These are phyloP conservation scores for Peucedramus taeniatus DNA, from an alignment of 2,113 vertebrate species.

Conservation along the genomic window DNA sequence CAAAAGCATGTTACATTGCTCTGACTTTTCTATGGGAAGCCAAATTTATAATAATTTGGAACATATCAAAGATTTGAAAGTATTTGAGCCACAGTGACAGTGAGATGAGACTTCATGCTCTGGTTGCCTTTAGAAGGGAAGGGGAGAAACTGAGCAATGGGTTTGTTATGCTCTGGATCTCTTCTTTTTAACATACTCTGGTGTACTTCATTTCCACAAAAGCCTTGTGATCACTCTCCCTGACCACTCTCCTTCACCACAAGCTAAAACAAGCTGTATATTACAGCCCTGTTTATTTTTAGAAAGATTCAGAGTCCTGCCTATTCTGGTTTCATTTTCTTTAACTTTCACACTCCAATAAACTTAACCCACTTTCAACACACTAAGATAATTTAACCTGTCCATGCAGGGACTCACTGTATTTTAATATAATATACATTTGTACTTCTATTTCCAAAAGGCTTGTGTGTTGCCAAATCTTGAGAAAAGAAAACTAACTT, in stretches of 20 bases:
- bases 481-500: background rate
- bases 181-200: background rate
- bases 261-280: background rate
- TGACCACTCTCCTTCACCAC: background rate
- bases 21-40: background rate
- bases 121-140: background rate
- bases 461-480: background rate
- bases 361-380: background rate
- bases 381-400: background rate
- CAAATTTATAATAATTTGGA: slow-evolving; percentile 29
- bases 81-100: background rate
- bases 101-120: background rate
- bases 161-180: background rate
- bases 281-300: background rate
- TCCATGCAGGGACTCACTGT: background rate
- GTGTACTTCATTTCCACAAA: background rate
- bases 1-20: background rate
- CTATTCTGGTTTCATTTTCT: background rate
- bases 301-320: background rate
- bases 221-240: background rate
- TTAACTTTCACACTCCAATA: background rate
- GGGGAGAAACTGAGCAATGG: background rate
- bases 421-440: background rate
- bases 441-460: background rate
- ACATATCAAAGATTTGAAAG: background rate